Evolutionary conservation across 2,888 invertebrate genomes (phyloP), one percentile per base, ranked within the genome.

Genomic region (Yponomeuta plumbellus): DNA sequence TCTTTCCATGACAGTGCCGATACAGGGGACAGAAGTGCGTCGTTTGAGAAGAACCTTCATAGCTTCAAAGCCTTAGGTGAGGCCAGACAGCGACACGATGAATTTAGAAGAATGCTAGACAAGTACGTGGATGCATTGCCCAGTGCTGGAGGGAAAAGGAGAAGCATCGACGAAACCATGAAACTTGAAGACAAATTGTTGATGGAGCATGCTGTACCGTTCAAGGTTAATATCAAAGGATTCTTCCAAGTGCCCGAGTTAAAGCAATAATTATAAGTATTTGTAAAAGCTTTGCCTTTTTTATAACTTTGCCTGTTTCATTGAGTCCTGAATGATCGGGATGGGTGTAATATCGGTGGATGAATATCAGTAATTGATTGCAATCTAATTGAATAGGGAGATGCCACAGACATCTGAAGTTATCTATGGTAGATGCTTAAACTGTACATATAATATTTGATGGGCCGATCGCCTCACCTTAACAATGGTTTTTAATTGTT

Each of bases 121-220:
- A 64, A 52, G 22, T 20, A 57, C 34, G 57, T 65, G 23, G 34
- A 26, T 34, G 11, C 56, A 20, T 23, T 64, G n/a, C 64, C 52
- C 23, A 23, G 26, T 20, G 17, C 13, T 22, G 13, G 6, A 56
- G 23, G 34, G 11, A 21, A 11, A 10, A 26, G 26, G 2, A 65
- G 26, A n/a, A 65, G 34, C n/a, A 65, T n/a, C 4, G n/a, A 21
- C 20, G 26, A 21, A 6, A 8, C 6, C 34, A 11, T 62, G 23
- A 26, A 65, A 10, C 58, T 58, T 26, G 65, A 65, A 40, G 26
- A 65, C 1, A 21, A 64, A 11, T 13, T 64, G 17, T 17, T 64
- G 22, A 10, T 64, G 13, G 20, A 44, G 11, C 44, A 64, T 21
- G 64, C 64, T 21, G 21, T 64, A 4, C 64, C 64, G 13, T 52